A percentile compares a stretch with the other conserved stretches of the same genome.
Evolutionary conservation across 23 tunicate species (phyloP).

Genomic region (Aplidium turbinatum): DNA sequence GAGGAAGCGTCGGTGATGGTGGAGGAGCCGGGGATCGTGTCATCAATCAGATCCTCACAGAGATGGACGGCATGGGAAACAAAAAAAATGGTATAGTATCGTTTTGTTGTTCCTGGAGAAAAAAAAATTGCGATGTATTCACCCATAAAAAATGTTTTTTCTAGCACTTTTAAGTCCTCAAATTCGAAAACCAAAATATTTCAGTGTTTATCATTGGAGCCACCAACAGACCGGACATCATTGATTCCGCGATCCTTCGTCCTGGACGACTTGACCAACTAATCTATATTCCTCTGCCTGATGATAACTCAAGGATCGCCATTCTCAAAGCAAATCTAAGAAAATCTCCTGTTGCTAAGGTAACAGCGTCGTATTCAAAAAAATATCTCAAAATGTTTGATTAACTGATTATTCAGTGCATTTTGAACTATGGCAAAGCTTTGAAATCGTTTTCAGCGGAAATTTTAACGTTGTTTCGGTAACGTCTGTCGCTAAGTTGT

Average conservation of each 20-base stretch:
- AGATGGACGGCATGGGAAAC: conserved; percentile 94
- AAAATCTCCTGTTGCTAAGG: conserved; percentile 89
- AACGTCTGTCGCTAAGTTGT: not conserved
- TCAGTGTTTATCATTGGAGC: conserved; percentile 94
- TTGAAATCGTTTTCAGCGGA: too few species aligned
- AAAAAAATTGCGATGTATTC: not conserved
- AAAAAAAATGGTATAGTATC: conserved; percentile 68
- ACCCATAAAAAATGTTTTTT: not conserved
- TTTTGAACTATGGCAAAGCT: too few species aligned
- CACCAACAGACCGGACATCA: conserved; percentile 92
- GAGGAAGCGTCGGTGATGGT: conserved; percentile 92
- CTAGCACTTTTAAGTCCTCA: too few species aligned
- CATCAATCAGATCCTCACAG: conserved; percentile 96
- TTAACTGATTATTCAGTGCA: too few species aligned
- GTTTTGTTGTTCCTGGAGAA: not conserved
- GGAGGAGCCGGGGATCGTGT: conserved; percentile 97
- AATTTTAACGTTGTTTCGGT: too few species aligned
- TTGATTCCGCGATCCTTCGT: conserved; percentile 86
- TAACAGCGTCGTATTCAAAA: too few species aligned
- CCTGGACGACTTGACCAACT: conserved; percentile 97
- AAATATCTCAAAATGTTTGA: too few species aligned
- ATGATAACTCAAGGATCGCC: conserved; percentile 77
- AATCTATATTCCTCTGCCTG: conserved; percentile 95
- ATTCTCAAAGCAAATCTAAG: conserved; percentile 94
- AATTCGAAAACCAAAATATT: too few species aligned